A percentile compares a stretch with the other conserved stretches of the same genome.
Evolutionary conservation across 2,113 vertebrate species (phyloP).

Genomic region (Rhynchomys soricoides): DNA sequence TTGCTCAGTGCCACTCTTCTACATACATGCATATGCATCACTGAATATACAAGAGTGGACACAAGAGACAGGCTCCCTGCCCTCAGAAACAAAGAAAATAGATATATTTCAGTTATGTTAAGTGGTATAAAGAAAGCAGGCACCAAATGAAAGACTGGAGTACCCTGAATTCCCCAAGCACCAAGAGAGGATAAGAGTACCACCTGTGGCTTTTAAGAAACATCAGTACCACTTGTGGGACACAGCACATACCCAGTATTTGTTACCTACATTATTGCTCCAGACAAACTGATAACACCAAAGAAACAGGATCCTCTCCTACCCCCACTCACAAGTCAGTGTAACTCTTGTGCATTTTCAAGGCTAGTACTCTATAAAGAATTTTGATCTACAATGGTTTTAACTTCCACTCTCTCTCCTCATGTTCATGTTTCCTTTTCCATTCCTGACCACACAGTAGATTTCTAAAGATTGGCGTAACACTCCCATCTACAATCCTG

Average conservation of each 20-base stretch:
- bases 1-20: background rate
- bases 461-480: background rate
- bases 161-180: background rate
- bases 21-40: background rate
- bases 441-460: background rate
- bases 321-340: background rate
- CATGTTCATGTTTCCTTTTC: background rate
- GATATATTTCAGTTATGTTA: background rate
- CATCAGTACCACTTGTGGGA: background rate
- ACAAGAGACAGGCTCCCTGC: background rate
- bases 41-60: background rate
- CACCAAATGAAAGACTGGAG: background rate
- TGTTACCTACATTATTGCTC: background rate
- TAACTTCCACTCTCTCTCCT: background rate
- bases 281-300: background rate
- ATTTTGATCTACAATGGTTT: background rate
- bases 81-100: conserved; percentile 22
- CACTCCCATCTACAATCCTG: background rate
- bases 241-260: fast-evolving
- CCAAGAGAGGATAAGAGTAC: background rate
- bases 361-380: background rate
- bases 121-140: conserved; percentile 4
- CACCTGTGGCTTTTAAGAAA: background rate
- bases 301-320: background rate
- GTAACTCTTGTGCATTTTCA: background rate